A percentile compares a stretch with the other conserved stretches of the same genome.
Conservation (phyloP, 2,797 vertebrate species). For the Danio kyathit region DNA sequence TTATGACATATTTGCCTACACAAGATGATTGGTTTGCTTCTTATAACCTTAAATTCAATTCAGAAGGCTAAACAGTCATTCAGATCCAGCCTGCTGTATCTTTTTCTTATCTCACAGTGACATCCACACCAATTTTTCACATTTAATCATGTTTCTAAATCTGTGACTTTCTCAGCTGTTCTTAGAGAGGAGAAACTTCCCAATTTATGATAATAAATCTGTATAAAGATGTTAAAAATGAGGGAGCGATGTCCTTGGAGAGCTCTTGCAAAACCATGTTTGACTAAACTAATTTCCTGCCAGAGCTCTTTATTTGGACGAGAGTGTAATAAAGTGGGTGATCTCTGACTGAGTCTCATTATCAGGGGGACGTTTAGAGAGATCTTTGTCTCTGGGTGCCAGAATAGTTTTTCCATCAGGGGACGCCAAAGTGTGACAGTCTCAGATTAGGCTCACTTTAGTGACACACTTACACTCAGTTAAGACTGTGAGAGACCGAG, state of each 20-base stretch:
- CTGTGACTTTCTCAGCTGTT: not conserved
- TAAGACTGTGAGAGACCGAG: constrained; percentile 46
- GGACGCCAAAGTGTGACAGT: constrained; percentile 68
- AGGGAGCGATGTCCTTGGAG: constrained; percentile 40
- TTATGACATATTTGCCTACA: too few relatives aligned
- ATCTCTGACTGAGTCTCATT: constrained; percentile 64
- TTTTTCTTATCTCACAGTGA: not conserved
- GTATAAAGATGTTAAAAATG: constrained; percentile 47
- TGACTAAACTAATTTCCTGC: constrained; percentile 58
- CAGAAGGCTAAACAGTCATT: not conserved
- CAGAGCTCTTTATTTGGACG: constrained; percentile 53
- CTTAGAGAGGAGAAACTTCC: constrained; percentile 23
- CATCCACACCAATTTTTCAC: not conserved
- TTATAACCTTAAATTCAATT: not conserved
- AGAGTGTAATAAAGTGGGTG: constrained; percentile 52
- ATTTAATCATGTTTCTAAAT: constrained; percentile 6
- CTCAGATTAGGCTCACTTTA: constrained; percentile 69
- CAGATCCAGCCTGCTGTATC: not conserved
- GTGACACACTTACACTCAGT: constrained; percentile 73
- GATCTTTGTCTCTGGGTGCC: constrained; percentile 63
- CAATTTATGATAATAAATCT: constrained; percentile 32
- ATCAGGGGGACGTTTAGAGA: constrained; percentile 67
- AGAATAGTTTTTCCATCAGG: constrained; percentile 59
- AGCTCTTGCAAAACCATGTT: constrained; percentile 35
- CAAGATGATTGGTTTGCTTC: too few relatives aligned